A percentile compares a stretch with the other conserved stretches of the same genome.
phyloP scores from a whole-genome alignment of 1,140 invertebrate genomes.

The Aphelenchoides besseyi region DNA sequence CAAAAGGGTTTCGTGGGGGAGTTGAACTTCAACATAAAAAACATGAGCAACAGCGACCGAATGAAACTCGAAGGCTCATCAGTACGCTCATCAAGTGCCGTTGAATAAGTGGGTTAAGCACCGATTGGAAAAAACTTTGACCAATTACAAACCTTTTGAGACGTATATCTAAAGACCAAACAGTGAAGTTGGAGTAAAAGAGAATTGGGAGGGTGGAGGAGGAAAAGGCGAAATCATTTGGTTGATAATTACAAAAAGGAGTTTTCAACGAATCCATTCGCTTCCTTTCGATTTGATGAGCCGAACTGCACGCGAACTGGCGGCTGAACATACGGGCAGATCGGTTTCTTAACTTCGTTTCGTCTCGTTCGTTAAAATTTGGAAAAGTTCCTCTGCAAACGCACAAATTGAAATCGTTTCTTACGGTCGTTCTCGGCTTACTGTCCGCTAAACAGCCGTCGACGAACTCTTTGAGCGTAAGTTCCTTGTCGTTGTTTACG shows the following conservation, averaged over 20 bases:
- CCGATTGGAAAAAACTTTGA: neutral
- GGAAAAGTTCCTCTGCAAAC: slow-evolving; percentile 56
- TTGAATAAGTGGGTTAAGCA: neutral
- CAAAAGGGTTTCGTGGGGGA: too few relatives aligned
- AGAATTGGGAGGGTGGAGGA: too few relatives aligned
- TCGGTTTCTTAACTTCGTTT: slow-evolving; percentile 52
- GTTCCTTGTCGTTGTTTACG: slow-evolving; percentile 92
- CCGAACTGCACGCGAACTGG: too few relatives aligned
- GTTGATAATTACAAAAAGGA: slow-evolving; percentile 10
- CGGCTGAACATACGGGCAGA: neutral
- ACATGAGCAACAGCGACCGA: neutral
- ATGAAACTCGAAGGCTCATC: neutral
- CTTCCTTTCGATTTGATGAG: slow-evolving; percentile 21
- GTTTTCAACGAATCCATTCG: slow-evolving; percentile 17
- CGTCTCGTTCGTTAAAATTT: slow-evolving; percentile 59
- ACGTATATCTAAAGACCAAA: too few relatives aligned
- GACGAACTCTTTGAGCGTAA: slow-evolving; percentile 96
- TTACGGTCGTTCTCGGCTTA: slow-evolving; percentile 90
- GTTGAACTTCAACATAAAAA: neutral
- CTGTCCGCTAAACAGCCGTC: slow-evolving; percentile 97
- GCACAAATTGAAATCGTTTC: slow-evolving; percentile 23
- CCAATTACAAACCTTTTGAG: too few relatives aligned
- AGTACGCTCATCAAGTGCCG: neutral
- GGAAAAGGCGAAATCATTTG: neutral
- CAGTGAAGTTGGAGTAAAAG: too few relatives aligned